phyloP scores from a whole-genome alignment of 1,140 invertebrate species.

The Rhyzopertha dominica region DNA sequence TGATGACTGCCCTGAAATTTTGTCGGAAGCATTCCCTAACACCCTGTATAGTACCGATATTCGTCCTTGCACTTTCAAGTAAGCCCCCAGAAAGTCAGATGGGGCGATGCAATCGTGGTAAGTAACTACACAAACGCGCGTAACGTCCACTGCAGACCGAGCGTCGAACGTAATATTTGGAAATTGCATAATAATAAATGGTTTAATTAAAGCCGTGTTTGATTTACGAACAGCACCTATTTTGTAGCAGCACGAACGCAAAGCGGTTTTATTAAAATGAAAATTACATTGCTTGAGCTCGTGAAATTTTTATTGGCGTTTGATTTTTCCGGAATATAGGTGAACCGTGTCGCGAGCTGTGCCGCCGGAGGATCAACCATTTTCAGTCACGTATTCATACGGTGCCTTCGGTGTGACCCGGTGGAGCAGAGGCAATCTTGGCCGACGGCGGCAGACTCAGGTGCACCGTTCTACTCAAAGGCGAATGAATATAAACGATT shows the following conservation, averaged over 20 bases:
- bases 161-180: too few species aligned
- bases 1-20: too few species aligned
- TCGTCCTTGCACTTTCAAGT: too few species aligned
- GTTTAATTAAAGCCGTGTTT: conserved; percentile 6
- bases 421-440: conserved; percentile 19
- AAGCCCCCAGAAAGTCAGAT: too few species aligned
- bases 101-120: too few species aligned
- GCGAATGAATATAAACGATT: conserved; percentile 29
- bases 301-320: not conserved
- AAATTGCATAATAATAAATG: conserved; percentile 10
- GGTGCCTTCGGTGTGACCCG: conserved; percentile 12
- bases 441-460: conserved; percentile 19
- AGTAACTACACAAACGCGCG: too few species aligned
- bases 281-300: conserved; percentile 2
- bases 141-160: too few species aligned
- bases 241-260: conserved; percentile 6
- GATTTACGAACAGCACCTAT: conserved; percentile 7
- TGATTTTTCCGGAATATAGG: not conserved
- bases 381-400: conserved; percentile 18
- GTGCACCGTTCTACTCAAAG: conserved; percentile 24
- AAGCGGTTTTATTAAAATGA: conserved; percentile 12
- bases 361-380: not conserved
- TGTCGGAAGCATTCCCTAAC: too few species aligned
- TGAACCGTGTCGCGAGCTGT: not conserved
- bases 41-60: too few species aligned